phyloP scores from a whole-genome alignment of 2,888 invertebrate genomes.

The Ochropleura leucogaster region DNA sequence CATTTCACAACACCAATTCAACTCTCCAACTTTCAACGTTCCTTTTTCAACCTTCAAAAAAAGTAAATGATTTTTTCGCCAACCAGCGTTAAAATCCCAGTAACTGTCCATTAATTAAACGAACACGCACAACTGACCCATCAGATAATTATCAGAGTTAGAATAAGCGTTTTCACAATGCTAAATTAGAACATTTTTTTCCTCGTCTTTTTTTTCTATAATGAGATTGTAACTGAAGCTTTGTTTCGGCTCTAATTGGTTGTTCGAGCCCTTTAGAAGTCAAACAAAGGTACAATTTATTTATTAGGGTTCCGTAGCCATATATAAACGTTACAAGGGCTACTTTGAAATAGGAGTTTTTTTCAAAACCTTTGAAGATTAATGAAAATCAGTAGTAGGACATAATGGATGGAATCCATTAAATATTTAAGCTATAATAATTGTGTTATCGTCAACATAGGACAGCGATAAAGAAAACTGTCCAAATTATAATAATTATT shows the following conservation, averaged over 20 bases:
- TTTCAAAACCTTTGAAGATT: constrained; percentile 12
- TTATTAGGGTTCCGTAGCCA: constrained; percentile 43
- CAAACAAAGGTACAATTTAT: constrained; percentile 59
- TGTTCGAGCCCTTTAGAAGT: constrained; percentile 58
- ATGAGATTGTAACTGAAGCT: constrained; percentile 57
- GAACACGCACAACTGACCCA: constrained; percentile 50
- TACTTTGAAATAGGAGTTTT: constrained; percentile 2
- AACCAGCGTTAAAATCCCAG: constrained; percentile 37
- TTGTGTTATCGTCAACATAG: not conserved
- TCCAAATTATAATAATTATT: constrained; percentile 13
- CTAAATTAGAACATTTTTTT: constrained; percentile 43
- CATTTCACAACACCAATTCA: constrained; percentile 9
- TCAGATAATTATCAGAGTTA: constrained; percentile 55
- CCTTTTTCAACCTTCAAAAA: constrained; percentile 15
- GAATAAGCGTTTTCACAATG: constrained; percentile 48
- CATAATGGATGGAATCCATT: not conserved
- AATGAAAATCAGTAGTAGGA: not conserved
- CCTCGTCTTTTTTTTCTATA: constrained; percentile 42
- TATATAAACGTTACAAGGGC: constrained; percentile 23
- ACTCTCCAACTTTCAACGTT: not conserved
- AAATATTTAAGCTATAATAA: not conserved
- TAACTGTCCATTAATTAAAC: constrained; percentile 50
- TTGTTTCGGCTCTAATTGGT: constrained; percentile 62
- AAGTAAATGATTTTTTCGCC: constrained; percentile 1
- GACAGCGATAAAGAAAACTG: constrained; percentile 1